phyloP scores from a whole-genome alignment of 2,113 vertebrate species.

The Thamnophis sirtalis region DNA sequence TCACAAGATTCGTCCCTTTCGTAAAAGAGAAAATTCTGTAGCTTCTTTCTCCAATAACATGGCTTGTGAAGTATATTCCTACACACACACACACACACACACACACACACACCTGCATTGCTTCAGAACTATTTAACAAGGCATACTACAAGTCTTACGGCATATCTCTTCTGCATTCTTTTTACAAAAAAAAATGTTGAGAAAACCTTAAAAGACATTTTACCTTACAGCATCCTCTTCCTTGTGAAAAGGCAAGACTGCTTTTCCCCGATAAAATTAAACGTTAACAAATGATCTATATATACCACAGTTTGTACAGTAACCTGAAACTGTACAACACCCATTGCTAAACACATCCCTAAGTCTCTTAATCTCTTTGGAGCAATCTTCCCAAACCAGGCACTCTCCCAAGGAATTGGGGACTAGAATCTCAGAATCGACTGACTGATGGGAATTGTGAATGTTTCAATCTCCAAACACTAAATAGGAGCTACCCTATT shows the following conservation, averaged over 20 bases:
- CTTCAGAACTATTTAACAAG: not conserved
- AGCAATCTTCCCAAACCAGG: not conserved
- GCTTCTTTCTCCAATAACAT: not conserved
- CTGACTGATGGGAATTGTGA: not conserved
- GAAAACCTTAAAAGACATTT: not conserved
- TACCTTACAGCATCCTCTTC: not conserved
- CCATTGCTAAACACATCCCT: not conserved
- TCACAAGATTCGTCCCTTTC: not conserved
- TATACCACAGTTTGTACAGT: not conserved
- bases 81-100: not conserved
- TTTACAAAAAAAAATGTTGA: not conserved
- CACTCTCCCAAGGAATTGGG: not conserved
- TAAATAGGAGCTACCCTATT: not conserved
- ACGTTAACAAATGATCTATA: not conserved
- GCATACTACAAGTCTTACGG: not conserved
- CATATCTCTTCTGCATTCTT: not conserved
- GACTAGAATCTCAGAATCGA: not conserved
- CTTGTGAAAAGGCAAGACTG: not conserved
- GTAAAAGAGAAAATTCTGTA: not conserved
- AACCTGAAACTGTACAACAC: not conserved
- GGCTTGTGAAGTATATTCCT: not conserved
- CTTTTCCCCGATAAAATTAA: not conserved
- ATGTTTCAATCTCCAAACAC: not conserved
- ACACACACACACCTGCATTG: too few relatives aligned
- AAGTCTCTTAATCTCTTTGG: not conserved